These are phyloP conservation scores for Lithophane semibrunnea DNA, from an alignment of 2,888 invertebrate species.

Conservation along the genomic window DNA sequence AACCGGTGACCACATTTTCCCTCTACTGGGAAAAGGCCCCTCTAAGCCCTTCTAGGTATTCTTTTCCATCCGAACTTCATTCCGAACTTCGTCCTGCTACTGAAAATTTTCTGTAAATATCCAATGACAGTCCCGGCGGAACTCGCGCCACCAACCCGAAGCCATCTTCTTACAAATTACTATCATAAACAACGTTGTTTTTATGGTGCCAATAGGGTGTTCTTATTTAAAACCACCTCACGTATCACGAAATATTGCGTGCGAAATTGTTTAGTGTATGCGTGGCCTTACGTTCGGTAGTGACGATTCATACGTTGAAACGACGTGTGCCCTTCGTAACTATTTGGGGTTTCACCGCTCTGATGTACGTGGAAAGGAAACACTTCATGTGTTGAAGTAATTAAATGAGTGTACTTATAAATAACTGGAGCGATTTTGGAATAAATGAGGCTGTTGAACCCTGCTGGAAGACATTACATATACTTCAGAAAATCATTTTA, in stretches of 20 bases:
- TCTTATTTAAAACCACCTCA: constrained; percentile 44
- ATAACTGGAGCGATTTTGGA: constrained; percentile 11
- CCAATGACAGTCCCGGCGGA: neutral
- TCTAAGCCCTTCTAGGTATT: neutral
- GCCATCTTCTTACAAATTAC: neutral
- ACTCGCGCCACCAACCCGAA: neutral
- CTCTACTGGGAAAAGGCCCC: neutral
- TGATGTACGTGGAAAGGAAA: constrained; percentile 25
- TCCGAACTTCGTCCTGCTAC: neutral
- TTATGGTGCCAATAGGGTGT: neutral
- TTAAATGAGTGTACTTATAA: constrained; percentile 7
- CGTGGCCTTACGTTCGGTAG: constrained; percentile 42
- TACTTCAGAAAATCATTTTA: neutral
- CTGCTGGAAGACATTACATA: neutral
- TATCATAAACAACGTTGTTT: constrained; percentile 1
- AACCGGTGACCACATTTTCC: neutral
- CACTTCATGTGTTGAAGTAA: constrained; percentile 34
- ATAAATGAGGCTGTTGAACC: constrained; percentile 20
- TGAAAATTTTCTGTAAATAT: neutral
- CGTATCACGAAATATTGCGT: constrained; percentile 64
- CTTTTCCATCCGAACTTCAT: neutral
- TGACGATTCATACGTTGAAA: constrained; percentile 22
- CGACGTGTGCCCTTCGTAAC: constrained; percentile 58
- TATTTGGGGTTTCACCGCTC: constrained; percentile 48
- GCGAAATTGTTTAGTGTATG: constrained; percentile 55